Conservation (phyloP, 2,888 invertebrate species). For the Troides helena region DNA sequence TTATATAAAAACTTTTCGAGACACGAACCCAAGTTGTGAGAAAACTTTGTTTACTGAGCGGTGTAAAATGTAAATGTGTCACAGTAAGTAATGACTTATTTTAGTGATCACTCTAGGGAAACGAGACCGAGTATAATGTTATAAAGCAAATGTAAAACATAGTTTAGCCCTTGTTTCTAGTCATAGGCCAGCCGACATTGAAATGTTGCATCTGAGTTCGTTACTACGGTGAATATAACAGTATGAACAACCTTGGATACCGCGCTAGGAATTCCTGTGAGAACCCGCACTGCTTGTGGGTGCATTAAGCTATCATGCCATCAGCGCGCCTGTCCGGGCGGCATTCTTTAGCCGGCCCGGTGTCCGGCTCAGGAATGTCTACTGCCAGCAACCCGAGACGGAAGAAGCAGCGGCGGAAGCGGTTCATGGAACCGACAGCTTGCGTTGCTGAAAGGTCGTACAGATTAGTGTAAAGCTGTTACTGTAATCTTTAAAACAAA, state of each 20-base stretch:
- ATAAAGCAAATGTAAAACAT: constrained; percentile 3
- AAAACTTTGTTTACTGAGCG: not conserved
- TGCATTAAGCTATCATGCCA: constrained; percentile 71
- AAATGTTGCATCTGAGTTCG: constrained; percentile 21
- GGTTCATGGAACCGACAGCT: constrained; percentile 65
- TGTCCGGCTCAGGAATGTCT: constrained; percentile 70
- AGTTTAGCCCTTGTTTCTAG: constrained; percentile 3
- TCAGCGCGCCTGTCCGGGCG: constrained; percentile 63
- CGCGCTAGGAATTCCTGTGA: constrained; percentile 56
- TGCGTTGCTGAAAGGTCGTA: constrained; percentile 43
- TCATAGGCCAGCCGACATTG: constrained; percentile 8
- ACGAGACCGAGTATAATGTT: not conserved
- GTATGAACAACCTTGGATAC: constrained; percentile 52
- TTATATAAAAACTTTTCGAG: constrained; percentile 56
- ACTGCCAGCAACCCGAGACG: constrained; percentile 77
- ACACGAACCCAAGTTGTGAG: constrained; percentile 33
- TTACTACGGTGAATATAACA: constrained; percentile 23
- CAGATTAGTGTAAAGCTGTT: constrained; percentile 22
- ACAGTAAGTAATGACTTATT: not conserved
- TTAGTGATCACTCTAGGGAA: not conserved
- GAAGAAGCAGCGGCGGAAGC: constrained; percentile 78
- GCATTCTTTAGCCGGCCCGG: constrained; percentile 70
- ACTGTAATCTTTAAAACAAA: constrained; percentile 36
- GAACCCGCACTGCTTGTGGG: constrained; percentile 44
- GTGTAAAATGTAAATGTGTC: not conserved